phyloP scores from a whole-genome alignment of 2,797 vertebrate species.

The Tiaroga cobitis region DNA sequence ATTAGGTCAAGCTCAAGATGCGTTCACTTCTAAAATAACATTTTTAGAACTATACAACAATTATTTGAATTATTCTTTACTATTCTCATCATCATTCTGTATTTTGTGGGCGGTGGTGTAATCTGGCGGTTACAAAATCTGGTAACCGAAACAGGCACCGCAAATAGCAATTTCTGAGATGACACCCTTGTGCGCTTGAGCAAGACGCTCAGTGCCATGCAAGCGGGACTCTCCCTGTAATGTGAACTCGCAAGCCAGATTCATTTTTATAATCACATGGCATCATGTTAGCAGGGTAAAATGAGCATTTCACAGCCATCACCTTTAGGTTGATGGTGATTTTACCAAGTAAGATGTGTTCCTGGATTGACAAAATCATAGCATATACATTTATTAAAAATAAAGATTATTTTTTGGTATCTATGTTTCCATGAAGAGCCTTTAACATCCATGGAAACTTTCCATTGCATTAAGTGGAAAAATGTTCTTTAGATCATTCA shows the following conservation, averaged over 20 bases:
- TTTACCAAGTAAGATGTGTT: neutral
- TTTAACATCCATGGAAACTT: neutral
- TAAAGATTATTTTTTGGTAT: neutral
- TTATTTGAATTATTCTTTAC: neutral
- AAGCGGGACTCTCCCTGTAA: neutral
- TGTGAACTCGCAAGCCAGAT: neutral
- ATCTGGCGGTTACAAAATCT: conserved; percentile 4
- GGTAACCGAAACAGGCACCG: neutral
- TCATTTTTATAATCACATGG: neutral
- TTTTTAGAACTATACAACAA: neutral
- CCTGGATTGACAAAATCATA: neutral
- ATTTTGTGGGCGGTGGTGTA: neutral
- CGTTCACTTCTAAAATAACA: neutral
- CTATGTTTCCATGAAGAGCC: neutral
- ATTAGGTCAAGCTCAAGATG: neutral
- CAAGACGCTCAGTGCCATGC: neutral
- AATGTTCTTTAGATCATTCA: neutral
- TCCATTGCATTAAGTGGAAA: neutral
- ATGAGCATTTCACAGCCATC: neutral
- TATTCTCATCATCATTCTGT: neutral
- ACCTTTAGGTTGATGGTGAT: neutral
- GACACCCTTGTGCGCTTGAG: neutral
- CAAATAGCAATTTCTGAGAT: neutral
- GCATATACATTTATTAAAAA: neutral
- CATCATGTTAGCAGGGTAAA: neutral